Conservation (phyloP, 2,113 vertebrate genomes). For the Spermophilus dauricus region DNA sequence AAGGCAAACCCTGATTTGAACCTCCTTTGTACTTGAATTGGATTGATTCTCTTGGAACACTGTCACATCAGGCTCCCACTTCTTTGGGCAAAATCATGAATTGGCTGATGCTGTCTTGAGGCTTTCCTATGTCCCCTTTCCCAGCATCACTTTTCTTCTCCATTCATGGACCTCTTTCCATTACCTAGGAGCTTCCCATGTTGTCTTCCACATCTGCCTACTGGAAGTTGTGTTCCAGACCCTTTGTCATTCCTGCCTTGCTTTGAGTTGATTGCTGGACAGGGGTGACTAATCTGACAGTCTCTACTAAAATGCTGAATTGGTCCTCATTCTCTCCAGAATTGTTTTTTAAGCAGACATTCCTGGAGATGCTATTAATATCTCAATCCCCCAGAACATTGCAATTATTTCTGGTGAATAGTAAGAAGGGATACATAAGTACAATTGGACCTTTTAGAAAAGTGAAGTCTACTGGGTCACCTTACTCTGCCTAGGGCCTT, state of each 20-base stretch:
- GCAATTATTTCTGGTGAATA: neutral
- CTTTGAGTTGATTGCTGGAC: neutral
- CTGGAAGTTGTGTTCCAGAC: neutral
- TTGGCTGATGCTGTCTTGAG: neutral
- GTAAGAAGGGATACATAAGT: neutral
- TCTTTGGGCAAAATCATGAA: slow-evolving; percentile 52
- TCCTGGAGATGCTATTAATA: neutral
- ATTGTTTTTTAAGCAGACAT: slow-evolving; percentile 26
- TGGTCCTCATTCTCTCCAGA: slow-evolving; percentile 43
- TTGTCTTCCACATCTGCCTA: slow-evolving; percentile 31
- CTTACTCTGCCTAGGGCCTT: neutral
- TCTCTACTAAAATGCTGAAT: slow-evolving; percentile 1
- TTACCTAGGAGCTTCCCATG: neutral
- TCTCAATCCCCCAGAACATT: neutral
- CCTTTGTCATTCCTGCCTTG: neutral
- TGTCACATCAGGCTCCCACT: neutral
- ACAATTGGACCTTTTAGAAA: neutral
- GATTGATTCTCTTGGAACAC: slow-evolving; percentile 45
- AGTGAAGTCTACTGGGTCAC: neutral
- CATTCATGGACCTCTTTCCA: neutral
- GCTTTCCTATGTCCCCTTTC: neutral
- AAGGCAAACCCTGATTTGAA: slow-evolving; percentile 23
- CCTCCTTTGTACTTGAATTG: neutral
- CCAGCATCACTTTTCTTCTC: neutral
- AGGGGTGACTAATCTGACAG: neutral